Conservation (phyloP, 2,888 invertebrate species). For the Brenthis daphne region DNA sequence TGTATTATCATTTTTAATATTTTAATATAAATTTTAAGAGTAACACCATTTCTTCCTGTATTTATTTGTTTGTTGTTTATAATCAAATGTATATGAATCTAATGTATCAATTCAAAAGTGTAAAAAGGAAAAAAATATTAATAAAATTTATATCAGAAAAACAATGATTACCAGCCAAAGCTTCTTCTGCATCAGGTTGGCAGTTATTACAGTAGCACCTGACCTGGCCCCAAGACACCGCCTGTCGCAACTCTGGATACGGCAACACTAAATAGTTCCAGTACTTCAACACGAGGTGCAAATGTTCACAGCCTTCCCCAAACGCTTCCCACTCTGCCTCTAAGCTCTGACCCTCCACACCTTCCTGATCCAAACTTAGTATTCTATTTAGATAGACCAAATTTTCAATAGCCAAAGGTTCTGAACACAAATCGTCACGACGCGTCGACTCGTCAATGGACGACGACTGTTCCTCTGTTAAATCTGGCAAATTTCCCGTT, state of each 20-base stretch:
- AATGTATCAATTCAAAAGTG: no score
- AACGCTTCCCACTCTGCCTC: slow-evolving; percentile 64
- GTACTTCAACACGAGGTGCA: slow-evolving; percentile 67
- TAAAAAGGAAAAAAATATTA: not conserved
- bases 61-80: no score
- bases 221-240: slow-evolving; percentile 68
- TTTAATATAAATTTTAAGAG: no score
- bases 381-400: slow-evolving; percentile 63
- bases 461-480: slow-evolving; percentile 69
- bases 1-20: no score
- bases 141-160: not conserved
- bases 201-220: slow-evolving; percentile 65
- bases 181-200: slow-evolving; percentile 55
- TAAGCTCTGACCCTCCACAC: slow-evolving; percentile 52
- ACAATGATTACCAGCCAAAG: slow-evolving; percentile 55
- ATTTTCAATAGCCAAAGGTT: slow-evolving; percentile 58
- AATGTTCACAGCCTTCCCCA: slow-evolving; percentile 64
- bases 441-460: slow-evolving; percentile 69
- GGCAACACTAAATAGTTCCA: slow-evolving; percentile 65
- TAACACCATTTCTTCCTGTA: no score
- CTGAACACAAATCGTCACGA: slow-evolving; percentile 62
- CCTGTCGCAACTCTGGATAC: slow-evolving; percentile 63
- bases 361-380: slow-evolving; percentile 58
- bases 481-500: slow-evolving; percentile 65
- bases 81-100: no score